A percentile compares a stretch with the other conserved stretches of the same genome.
These are phyloP conservation scores for Myripristis jacobus DNA, from an alignment of 2,797 vertebrate genomes.

Conservation along the genomic window DNA sequence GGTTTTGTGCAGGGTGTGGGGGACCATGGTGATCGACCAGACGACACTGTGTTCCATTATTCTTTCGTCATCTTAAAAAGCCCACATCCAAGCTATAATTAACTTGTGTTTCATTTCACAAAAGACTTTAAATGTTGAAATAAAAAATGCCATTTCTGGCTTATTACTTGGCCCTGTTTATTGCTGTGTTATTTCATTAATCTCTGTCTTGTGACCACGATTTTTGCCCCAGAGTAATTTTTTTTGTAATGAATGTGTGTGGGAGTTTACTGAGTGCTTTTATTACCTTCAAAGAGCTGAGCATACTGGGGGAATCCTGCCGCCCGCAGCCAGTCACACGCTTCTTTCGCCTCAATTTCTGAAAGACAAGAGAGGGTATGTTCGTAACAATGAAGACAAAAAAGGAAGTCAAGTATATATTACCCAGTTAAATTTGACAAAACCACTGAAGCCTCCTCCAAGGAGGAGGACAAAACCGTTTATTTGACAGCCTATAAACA, in stretches of 20 bases:
- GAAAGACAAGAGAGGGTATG: constrained; percentile 72
- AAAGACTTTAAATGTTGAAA: constrained; percentile 21
- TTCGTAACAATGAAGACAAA: constrained; percentile 14
- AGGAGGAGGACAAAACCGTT: neutral
- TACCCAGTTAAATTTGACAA: constrained; percentile 25
- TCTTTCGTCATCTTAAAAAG: constrained; percentile 35
- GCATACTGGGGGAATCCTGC: constrained; percentile 99
- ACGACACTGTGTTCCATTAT: constrained; percentile 46
- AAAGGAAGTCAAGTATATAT: constrained; percentile 26
- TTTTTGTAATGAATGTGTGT: constrained; percentile 56
- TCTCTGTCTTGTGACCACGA: constrained; percentile 41
- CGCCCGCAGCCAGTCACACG: constrained; percentile 97
- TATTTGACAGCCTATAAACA: constrained; percentile 8
- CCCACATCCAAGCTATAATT: constrained; percentile 16
- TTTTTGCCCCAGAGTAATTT: constrained; percentile 1
- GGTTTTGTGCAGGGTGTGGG: constrained; percentile 50
- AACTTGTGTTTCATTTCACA: constrained; percentile 30
- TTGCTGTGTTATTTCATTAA: constrained; percentile 42
- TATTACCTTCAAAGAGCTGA: constrained; percentile 90
- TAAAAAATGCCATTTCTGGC: constrained; percentile 22
- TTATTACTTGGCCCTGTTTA: constrained; percentile 33
- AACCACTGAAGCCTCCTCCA: constrained; percentile 5
- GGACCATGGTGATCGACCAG: constrained; percentile 33
- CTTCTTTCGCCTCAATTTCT: constrained; percentile 98
- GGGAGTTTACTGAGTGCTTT: constrained; percentile 52